phyloP scores from a whole-genome alignment of 2,797 vertebrate species.

The Antrozous pallidus region DNA sequence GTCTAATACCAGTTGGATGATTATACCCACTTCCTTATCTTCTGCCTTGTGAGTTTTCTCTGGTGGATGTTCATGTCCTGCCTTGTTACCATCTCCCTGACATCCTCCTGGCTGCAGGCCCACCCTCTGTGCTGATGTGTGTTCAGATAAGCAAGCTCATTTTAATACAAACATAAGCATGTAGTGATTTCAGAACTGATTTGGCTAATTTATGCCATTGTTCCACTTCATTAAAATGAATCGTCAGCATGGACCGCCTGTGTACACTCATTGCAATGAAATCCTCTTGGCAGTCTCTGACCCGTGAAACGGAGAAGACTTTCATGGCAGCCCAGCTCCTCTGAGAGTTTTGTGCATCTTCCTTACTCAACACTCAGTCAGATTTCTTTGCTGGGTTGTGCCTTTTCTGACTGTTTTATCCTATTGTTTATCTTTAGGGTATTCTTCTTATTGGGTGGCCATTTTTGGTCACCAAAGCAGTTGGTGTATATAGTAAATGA shows the following conservation, averaged over 20 bases:
- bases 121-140: neutral
- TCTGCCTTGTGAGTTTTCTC: neutral
- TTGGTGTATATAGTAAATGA: neutral
- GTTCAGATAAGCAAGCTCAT: neutral
- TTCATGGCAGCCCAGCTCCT: neutral
- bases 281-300: neutral
- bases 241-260: neutral
- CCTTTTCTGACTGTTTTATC: neutral
- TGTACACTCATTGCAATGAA: neutral
- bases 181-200: neutral
- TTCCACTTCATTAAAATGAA: slow-evolving; percentile 40
- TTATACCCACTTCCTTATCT: neutral
- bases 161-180: slow-evolving; percentile 13
- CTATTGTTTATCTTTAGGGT: neutral
- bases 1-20: neutral
- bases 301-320: neutral
- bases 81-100: neutral
- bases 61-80: neutral
- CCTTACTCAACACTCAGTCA: neutral
- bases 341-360: neutral
- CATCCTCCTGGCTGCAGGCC: neutral
- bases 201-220: neutral
- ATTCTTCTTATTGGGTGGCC: too few species aligned
- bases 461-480: neutral
- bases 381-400: neutral